These are phyloP conservation scores for Drosophila bifasciata DNA, from an alignment of 1,140 invertebrate genomes.

Conservation along the genomic window DNA sequence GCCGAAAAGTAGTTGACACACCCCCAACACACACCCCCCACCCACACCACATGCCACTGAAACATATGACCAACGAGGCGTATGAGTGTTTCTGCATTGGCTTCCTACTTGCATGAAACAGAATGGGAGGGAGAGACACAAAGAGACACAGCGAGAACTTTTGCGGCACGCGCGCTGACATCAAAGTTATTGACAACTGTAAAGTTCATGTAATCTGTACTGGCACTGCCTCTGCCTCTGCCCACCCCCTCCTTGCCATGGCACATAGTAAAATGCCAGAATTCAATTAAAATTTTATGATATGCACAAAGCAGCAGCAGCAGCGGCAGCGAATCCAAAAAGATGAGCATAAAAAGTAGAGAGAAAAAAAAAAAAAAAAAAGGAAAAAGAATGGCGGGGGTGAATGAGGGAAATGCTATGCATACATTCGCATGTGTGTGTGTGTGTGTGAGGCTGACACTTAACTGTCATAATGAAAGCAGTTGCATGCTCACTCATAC, in stretches of 20 bases:
- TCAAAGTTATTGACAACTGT: conserved; percentile 79
- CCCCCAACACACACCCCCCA: conserved; percentile 3
- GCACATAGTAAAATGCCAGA: conserved; percentile 71
- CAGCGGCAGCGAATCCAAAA: conserved; percentile 9
- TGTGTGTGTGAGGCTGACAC: conserved; percentile 18
- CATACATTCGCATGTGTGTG: too few relatives aligned
- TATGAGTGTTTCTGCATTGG: conserved; percentile 63
- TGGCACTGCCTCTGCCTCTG: conserved; percentile 7
- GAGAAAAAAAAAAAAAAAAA: conserved; percentile 24
- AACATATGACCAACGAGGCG: conserved; percentile 60
- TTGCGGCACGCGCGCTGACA: conserved; percentile 31
- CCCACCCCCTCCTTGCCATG: too few relatives aligned
- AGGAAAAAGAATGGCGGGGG: conserved; percentile 32
- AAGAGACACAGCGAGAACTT: neutral
- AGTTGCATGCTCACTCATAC: conserved; percentile 49
- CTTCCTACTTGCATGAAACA: neutral
- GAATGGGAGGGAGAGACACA: neutral
- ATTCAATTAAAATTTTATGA: conserved; percentile 81
- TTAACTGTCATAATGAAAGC: conserved; percentile 67
- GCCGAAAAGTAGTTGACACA: conserved; percentile 71
- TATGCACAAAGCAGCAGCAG: conserved; percentile 65
- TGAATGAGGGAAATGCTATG: conserved; percentile 14
- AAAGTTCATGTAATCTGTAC: conserved; percentile 68
- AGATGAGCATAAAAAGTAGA: conserved; percentile 20
- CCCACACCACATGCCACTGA: conserved; percentile 20